Percentiles rank a stretch among this genome's conserved stretches.
Evolutionary conservation across 2,888 invertebrate species (phyloP).

Genomic region (Mythimna ferrago): DNA sequence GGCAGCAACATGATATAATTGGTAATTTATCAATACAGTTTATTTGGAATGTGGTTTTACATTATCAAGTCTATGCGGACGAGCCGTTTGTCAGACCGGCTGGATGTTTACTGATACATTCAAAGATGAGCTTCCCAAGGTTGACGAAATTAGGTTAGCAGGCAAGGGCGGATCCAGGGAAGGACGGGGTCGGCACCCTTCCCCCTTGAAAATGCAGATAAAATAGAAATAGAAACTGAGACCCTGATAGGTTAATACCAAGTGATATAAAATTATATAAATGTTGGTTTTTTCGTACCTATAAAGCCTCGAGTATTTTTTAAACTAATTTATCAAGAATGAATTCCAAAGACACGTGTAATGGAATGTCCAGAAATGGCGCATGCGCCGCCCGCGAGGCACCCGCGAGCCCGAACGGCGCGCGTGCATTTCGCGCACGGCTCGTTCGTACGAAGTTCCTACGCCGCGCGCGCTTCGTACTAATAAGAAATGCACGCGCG

Average conservation of each 20-base stretch:
- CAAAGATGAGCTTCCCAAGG: constrained; percentile 11
- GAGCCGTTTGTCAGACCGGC: constrained; percentile 36
- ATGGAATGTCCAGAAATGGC: too few relatives aligned
- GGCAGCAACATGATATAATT: constrained; percentile 11
- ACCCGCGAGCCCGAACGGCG: too few relatives aligned
- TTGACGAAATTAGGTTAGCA: neutral
- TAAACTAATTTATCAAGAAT: neutral
- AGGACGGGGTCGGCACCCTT: neutral
- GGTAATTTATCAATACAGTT: constrained; percentile 11
- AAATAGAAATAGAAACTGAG: neutral
- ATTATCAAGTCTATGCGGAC: constrained; percentile 53
- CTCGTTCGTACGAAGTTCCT: too few relatives aligned
- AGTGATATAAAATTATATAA: neutral
- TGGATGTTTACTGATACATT: constrained; percentile 12
- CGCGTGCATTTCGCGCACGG: too few relatives aligned
- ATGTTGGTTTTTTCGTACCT: neutral
- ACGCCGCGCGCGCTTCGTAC: too few relatives aligned
- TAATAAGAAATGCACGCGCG: too few relatives aligned
- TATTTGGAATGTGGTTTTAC: constrained; percentile 3
- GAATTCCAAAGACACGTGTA: too few relatives aligned
- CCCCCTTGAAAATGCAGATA: neutral
- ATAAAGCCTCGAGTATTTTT: neutral
- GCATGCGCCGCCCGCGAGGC: too few relatives aligned
- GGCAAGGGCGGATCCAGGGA: neutral
- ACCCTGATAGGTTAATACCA: neutral